Base-by-base conservation (phyloP, 2,888 invertebrate genomes). In the Rosalia funebris region DNA sequence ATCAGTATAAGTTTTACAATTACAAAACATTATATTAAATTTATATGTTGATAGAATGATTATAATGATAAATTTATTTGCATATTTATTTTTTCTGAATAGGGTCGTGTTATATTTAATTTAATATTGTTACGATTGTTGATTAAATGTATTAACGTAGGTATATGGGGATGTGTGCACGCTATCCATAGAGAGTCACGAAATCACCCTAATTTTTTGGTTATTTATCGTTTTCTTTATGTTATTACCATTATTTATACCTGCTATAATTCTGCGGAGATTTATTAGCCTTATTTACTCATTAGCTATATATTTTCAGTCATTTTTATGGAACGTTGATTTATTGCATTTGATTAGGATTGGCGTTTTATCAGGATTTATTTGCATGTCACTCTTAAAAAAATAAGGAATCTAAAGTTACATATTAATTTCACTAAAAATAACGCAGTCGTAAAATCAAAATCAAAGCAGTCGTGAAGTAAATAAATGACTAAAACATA, bases 161-260 rank as follows among this genome's bases (percentile, higher is more conserved):
- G 37, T 62, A 65, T 66, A 62, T 60, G 65, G 55, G 65, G 66
- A 69, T 68, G 62, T 64, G 71, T 70, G 69, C 76, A 77, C 76
- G 76, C 76, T 69, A 76, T 68, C 68, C 67, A 60, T 62, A 54
- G 65, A 61, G 63, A 74, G 76, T 76, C 75, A 75, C 76, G 74
- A 73, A 75, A 71, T 60, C 71, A 63, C 68, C 69, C 70, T 69
- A 66, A 72, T 61, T 52, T 45, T 52, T 50, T 65, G 65, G 66
- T 69, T 53, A 58, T 58, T 58, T 58, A 58, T 58, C 45, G 58
- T 58, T 58, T 58, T 50, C 44, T 47, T 50, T 50, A 50, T 57
- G 42, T 48, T 57, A 57, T 44, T 50, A 41, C 44, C 57, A 34
- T 50, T 57, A 57, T 57, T 57, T 57, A 57, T 53, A 53, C 34